Conservation (phyloP, 1,140 invertebrate species). For the Hesperophylax magnus region DNA sequence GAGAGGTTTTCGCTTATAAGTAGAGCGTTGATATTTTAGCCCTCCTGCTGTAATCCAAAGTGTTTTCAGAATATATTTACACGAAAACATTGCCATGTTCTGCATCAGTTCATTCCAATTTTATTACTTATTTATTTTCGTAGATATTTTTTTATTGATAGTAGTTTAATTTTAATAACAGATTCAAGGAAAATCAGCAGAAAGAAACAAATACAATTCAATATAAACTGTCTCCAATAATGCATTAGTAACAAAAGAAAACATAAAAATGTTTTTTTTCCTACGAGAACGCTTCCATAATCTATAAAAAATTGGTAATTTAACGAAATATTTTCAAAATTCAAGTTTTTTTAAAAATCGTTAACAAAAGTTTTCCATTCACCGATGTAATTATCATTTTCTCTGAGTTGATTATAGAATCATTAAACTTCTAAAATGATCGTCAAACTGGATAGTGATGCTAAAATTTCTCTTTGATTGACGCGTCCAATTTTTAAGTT, state of each 20-base stretch:
- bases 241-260: neutral
- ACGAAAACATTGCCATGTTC: neutral
- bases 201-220: too few relatives aligned
- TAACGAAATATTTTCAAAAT: too few relatives aligned
- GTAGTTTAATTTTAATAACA: neutral
- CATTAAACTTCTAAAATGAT: too few relatives aligned
- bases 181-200: too few relatives aligned
- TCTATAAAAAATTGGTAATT: neutral
- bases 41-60: neutral
- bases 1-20: conserved; percentile 19
- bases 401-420: too few relatives aligned
- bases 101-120: conserved; percentile 16
- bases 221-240: neutral
- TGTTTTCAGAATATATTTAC: neutral
- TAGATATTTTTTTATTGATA: neutral
- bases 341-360: too few relatives aligned
- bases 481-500: too few relatives aligned
- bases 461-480: too few relatives aligned
- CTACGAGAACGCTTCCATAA: neutral
- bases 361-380: too few relatives aligned
- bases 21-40: conserved; percentile 20
- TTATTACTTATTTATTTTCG: conserved; percentile 6
- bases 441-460: too few relatives aligned
- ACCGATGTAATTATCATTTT: too few relatives aligned
- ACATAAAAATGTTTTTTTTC: neutral